Conservation (phyloP, 64 coral and sea anemone species). For the Cladopsammia gracilis region DNA sequence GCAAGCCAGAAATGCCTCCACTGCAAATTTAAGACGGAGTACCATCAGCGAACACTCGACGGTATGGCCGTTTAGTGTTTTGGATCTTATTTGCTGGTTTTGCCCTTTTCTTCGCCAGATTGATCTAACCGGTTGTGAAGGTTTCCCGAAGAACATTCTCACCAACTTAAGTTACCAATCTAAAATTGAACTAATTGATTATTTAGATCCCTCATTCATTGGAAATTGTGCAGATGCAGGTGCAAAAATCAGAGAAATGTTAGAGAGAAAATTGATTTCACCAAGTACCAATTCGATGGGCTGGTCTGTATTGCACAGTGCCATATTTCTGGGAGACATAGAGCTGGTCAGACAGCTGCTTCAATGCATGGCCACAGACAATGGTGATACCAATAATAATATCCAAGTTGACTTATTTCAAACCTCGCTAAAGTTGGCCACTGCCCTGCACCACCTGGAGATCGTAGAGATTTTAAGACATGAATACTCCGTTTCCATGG, state of each 20-base stretch:
- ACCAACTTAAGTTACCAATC: background rate
- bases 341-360: background rate
- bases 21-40: background rate
- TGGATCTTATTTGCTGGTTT: constrained; percentile 21
- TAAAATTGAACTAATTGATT: background rate
- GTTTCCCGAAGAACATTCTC: background rate
- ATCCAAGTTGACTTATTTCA: background rate
- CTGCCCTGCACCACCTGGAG: background rate
- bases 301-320: constrained; percentile 39
- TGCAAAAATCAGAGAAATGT: background rate
- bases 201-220: background rate
- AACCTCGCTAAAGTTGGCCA: background rate
- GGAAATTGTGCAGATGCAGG: background rate
- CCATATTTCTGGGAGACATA: constrained; percentile 26
- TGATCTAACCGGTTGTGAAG: background rate
- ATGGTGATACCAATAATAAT: background rate
- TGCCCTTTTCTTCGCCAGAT: background rate
- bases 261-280: background rate
- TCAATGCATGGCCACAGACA: background rate
- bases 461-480: background rate
- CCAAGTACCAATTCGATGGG: background rate
- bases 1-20: background rate
- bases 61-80: background rate
- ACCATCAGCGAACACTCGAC: background rate
- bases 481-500: background rate